phyloP scores from a whole-genome alignment of 2,113 vertebrate genomes.

The Morone chrysops region DNA sequence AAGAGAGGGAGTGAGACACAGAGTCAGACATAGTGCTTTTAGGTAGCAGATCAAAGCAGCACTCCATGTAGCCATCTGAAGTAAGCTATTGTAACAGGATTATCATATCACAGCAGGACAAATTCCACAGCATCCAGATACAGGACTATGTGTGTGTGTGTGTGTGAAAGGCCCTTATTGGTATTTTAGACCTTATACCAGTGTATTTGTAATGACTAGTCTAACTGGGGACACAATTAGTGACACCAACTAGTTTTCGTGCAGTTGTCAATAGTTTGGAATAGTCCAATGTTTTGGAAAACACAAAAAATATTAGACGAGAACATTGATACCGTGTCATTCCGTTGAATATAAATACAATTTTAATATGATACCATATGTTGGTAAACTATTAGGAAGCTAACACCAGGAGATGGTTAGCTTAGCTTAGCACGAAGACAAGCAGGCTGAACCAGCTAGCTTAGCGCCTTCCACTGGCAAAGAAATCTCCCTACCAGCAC shows the following conservation, averaged over 20 bases:
- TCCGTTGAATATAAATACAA: background rate
- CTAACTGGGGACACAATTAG: background rate
- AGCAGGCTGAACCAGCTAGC: background rate
- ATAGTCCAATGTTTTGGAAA: background rate
- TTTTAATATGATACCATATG: background rate
- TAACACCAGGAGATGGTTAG: background rate
- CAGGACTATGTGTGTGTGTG: slow-evolving; percentile 6
- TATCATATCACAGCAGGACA: slow-evolving; percentile 66
- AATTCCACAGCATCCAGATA: slow-evolving; percentile 63
- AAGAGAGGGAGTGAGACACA: background rate
- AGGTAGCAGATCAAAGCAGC: slow-evolving; percentile 65
- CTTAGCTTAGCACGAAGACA: background rate
- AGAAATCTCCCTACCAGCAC: background rate
- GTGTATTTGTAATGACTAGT: background rate
- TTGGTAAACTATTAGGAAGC: background rate
- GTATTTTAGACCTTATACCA: slow-evolving; percentile 8
- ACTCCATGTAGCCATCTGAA: slow-evolving; percentile 53
- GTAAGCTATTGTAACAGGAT: slow-evolving; percentile 71
- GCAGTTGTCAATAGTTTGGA: background rate
- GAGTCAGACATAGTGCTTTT: slow-evolving; percentile 49
- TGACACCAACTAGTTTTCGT: slow-evolving; percentile 2
- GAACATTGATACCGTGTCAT: background rate
- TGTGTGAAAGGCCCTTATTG: background rate
- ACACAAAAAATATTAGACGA: background rate
- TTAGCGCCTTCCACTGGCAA: background rate